A percentile compares a stretch with the other conserved stretches of the same genome.
phyloP scores from a whole-genome alignment of 2,113 vertebrate species.

The Climacteris rufus region DNA sequence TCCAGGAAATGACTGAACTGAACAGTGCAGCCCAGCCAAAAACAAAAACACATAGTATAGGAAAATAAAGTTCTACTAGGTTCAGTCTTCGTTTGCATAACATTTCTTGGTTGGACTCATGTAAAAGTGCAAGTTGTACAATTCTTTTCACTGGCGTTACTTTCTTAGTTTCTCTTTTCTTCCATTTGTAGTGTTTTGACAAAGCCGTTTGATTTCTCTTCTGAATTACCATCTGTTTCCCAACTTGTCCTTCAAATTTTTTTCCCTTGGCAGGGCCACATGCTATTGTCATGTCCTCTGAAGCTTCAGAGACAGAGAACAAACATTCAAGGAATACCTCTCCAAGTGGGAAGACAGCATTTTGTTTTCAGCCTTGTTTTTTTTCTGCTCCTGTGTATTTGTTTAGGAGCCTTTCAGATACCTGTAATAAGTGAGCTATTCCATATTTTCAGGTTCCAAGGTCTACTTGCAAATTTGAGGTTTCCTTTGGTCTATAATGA shows the following conservation, averaged over 20 bases:
- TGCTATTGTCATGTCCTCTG: not conserved
- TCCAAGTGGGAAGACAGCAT: not conserved
- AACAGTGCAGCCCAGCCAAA: not conserved
- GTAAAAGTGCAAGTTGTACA: not conserved
- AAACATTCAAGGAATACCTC: not conserved
- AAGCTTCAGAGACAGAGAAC: not conserved
- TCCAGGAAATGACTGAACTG: conserved; percentile 15
- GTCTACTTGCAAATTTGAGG: not conserved
- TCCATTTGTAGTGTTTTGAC: conserved; percentile 12
- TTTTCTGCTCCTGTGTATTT: not conserved
- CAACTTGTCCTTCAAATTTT: not conserved
- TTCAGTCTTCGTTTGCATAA: not conserved
- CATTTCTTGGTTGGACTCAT: not conserved
- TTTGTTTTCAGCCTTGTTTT: not conserved
- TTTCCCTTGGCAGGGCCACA: not conserved
- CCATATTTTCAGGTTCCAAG: not conserved
- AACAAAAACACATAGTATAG: not conserved
- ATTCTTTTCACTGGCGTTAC: not conserved
- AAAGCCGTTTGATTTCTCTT: not conserved
- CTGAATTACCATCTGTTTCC: not conserved
- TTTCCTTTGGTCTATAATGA: not conserved
- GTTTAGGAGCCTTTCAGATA: not conserved
- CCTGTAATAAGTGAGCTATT: not conserved
- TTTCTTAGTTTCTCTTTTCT: conserved; percentile 6
- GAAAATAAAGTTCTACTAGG: conserved; percentile 15